phyloP scores from a whole-genome alignment of 2,113 vertebrate genomes.

The Nothoprocta pentlandii region DNA sequence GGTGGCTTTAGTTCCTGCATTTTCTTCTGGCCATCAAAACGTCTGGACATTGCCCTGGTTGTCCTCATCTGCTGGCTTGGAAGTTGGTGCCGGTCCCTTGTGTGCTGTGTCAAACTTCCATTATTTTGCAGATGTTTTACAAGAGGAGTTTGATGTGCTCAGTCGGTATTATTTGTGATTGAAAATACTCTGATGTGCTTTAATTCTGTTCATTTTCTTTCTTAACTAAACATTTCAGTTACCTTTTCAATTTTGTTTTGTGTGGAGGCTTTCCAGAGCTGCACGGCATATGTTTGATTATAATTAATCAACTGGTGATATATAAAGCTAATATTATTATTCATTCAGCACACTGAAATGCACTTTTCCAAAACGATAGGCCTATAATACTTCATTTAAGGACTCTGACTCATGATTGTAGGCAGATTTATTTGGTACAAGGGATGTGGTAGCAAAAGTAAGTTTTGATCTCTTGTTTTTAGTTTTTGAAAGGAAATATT shows the following conservation, averaged over 20 bases:
- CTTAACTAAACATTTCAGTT: conserved; percentile 17
- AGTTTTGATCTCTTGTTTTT: conserved; percentile 11
- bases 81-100: neutral
- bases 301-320: conserved; percentile 43
- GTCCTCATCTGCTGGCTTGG: neutral
- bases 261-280: conserved; percentile 4
- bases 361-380: neutral
- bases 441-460: neutral
- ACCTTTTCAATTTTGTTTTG: conserved; percentile 19
- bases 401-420: conserved; percentile 16
- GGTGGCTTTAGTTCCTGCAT: neutral
- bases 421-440: neutral
- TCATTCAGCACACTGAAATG: conserved; percentile 25
- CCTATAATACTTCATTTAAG: neutral
- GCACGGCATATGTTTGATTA: conserved; percentile 29
- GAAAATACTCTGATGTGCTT: neutral
- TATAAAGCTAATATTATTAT: neutral
- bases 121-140: neutral
- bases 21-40: neutral
- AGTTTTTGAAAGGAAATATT: neutral
- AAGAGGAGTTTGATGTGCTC: neutral
- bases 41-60: neutral
- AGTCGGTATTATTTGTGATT: neutral
- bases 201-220: conserved; percentile 21
- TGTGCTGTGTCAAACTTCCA: neutral